A percentile compares a stretch with the other conserved stretches of the same genome.
Evolutionary conservation across 2,888 invertebrate species (phyloP).

Genomic region (Papilio demoleus): DNA sequence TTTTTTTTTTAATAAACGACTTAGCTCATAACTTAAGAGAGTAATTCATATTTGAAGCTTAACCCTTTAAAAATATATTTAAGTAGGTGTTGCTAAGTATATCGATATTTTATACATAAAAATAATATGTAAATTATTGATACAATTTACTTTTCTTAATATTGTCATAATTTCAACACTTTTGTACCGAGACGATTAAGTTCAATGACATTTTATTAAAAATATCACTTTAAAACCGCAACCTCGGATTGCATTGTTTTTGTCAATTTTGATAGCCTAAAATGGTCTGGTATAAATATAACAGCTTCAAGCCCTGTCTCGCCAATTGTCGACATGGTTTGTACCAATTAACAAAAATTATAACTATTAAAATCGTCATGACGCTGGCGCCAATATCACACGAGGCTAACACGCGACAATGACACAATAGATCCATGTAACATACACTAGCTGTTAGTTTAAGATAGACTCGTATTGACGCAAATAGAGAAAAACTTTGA

Average conservation of each 20-base stretch:
- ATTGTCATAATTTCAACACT: not conserved
- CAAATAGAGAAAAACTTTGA: not conserved
- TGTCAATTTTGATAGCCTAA: constrained; percentile 23
- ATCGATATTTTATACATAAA: not conserved
- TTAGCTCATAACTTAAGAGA: not conserved
- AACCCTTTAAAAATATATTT: not conserved
- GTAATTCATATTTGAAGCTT: not conserved
- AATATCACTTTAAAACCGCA: not conserved
- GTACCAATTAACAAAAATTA: constrained; percentile 74
- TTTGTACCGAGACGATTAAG: constrained; percentile 1
- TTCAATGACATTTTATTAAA: constrained; percentile 10
- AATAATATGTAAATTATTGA: not conserved
- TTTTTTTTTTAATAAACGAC: not conserved
- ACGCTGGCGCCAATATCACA: constrained; percentile 63
- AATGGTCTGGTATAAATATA: constrained; percentile 60
- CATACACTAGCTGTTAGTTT: not conserved
- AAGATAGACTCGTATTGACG: not conserved
- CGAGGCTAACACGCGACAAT: constrained; percentile 10
- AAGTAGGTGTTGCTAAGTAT: not conserved
- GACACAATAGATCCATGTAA: not conserved
- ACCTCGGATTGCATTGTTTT: constrained; percentile 5
- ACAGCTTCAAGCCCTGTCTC: constrained; percentile 65
- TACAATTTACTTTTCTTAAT: not conserved
- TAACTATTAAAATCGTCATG: constrained; percentile 61
- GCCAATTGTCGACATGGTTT: constrained; percentile 65